Evolutionary conservation across 2,888 invertebrate genomes (phyloP), one percentile per base, ranked within the genome.

Genomic region (Blastobasis adustella): DNA sequence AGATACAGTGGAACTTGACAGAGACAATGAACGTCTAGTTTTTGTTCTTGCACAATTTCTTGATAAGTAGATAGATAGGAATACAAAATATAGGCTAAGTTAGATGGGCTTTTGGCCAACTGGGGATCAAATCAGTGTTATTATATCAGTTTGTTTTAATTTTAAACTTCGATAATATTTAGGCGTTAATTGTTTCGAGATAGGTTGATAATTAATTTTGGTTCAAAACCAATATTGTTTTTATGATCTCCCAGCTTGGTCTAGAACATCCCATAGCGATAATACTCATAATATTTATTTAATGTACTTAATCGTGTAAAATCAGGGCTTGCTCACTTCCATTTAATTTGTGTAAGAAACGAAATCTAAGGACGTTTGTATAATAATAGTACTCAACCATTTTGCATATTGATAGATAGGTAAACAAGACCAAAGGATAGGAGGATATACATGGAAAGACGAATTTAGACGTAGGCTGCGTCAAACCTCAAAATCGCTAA

Each of bases 1-100:
- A 46, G 49, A 50, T 46, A 48, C 45, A 47, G 39, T 49, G 47
- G 49, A 36, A 50, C 23, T 9, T 10, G 46, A 52, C 45, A 53
- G 49, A 54, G 39, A 48, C 45, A 48, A 45, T 39, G 47, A 50
- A 49, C 49, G 52, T 62, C 59, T 59, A 57, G 63, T 69, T 75
- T 74, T 63, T 65, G 73, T 69, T 79, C 68, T 71, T 81, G 84
- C 86, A 86, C 86, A 85, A 85, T 76, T 82, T 83, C 78, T 77
- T 73, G 66, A 59, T 82, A 84, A 76, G 73, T 81, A 82, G 79
- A 72, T 85, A 85, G 81, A 67, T 81, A 81, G 77, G 63, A 61
- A 64, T 72, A 78, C 71, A 71, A 67, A 78, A 76, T 79, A 55
- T 79, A 77, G 70, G 51, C 54, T 79, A 72, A 71, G 66, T 47